phyloP scores from a whole-genome alignment of 2,113 vertebrate species.

The Neogobius melanostomus region DNA sequence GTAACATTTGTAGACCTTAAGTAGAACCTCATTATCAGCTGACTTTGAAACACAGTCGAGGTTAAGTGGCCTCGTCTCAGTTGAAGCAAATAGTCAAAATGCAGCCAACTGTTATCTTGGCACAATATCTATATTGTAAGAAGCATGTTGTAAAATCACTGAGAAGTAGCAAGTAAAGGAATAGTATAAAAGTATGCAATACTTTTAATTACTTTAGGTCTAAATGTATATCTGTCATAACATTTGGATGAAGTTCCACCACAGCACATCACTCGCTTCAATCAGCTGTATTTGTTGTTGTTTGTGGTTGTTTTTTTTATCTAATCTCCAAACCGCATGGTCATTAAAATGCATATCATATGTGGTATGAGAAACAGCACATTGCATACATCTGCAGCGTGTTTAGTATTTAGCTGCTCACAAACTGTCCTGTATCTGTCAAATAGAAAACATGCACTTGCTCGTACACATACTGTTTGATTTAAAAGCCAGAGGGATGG shows the following conservation, averaged over 20 bases:
- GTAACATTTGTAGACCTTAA: too few relatives aligned
- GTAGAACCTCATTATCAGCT: too few relatives aligned
- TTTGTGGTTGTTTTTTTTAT: neutral
- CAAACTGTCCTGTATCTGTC: neutral
- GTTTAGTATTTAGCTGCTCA: conserved; percentile 2
- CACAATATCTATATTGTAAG: too few relatives aligned
- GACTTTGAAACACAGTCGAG: too few relatives aligned
- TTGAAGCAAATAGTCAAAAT: too few relatives aligned
- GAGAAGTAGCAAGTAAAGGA: too few relatives aligned
- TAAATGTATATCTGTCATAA: too few relatives aligned
- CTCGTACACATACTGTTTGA: conserved; percentile 28
- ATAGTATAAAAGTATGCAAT: too few relatives aligned
- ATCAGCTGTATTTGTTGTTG: conserved; percentile 1
- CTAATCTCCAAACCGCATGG: conserved; percentile 1
- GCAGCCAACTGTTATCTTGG: too few relatives aligned
- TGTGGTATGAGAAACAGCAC: neutral
- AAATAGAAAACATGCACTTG: conserved; percentile 7
- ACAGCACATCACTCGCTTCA: neutral
- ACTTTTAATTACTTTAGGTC: too few relatives aligned
- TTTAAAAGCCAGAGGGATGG: conserved; percentile 53
- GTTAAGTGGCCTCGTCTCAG: too few relatives aligned
- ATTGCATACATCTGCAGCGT: conserved; percentile 2
- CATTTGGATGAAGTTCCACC: neutral
- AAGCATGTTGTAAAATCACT: too few relatives aligned
- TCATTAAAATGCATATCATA: conserved; percentile 6